Conservation (phyloP, 2,113 vertebrate genomes). For the Delphinapterus leucas region DNA sequence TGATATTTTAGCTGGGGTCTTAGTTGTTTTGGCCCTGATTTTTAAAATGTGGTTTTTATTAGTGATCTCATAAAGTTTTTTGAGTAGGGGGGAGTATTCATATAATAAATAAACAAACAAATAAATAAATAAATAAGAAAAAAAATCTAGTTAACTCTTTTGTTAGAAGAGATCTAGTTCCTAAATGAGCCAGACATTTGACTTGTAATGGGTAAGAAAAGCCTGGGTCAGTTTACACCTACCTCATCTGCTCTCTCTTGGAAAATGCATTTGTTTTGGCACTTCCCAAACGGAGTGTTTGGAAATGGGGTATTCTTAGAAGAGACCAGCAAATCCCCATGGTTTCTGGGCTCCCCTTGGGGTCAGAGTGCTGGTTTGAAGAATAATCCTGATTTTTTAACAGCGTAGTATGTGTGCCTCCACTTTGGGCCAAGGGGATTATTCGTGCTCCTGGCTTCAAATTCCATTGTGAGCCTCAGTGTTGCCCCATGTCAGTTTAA, state of each 20-base stretch:
- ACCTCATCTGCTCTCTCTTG: neutral
- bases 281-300: neutral
- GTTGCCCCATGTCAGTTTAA: neutral
- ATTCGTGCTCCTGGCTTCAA: neutral
- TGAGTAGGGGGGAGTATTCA: neutral
- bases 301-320: conserved; percentile 29
- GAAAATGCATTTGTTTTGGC: conserved; percentile 10
- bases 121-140: neutral
- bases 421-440: neutral
- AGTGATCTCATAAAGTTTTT: neutral
- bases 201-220: conserved; percentile 12
- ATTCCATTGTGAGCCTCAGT: neutral
- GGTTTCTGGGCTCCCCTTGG: neutral
- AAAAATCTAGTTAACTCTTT: neutral
- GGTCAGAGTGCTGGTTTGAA: conserved; percentile 21
- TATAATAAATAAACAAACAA: neutral
- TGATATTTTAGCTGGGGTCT: neutral
- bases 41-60: neutral
- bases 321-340: neutral
- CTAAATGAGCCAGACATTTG: neutral
- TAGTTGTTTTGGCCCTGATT: neutral
- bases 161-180: conserved; percentile 13
- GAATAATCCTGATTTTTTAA: conserved; percentile 43
- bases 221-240: neutral
- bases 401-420: neutral